A percentile compares a stretch with the other conserved stretches of the same genome.
phyloP scores from a whole-genome alignment of 1,140 invertebrate genomes.

The Dendrolimus kikuchii region DNA sequence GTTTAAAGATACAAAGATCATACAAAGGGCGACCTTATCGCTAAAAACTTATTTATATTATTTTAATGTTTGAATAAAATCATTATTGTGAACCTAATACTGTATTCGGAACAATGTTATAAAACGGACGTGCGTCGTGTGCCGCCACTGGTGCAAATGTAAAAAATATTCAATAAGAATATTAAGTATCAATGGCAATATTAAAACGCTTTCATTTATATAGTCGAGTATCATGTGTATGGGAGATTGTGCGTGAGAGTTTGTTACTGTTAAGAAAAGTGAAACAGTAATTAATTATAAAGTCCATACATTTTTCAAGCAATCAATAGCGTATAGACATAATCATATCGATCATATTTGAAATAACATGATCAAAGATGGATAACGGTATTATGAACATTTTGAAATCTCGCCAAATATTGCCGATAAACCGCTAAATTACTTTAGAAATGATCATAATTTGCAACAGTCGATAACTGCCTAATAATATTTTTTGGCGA shows the following conservation, averaged over 20 bases:
- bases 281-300: slow-evolving; percentile 6
- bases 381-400: too few relatives aligned
- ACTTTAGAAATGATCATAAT: too few relatives aligned
- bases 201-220: slow-evolving; percentile 16
- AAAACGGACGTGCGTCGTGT: slow-evolving; percentile 58
- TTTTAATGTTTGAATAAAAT: too few relatives aligned
- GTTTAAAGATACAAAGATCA: too few relatives aligned
- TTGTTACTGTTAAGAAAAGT: slow-evolving; percentile 10
- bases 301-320: background rate
- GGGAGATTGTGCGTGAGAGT: slow-evolving; percentile 7
- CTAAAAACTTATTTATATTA: too few relatives aligned
- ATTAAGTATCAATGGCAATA: slow-evolving; percentile 15
- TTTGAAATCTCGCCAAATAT: too few relatives aligned
- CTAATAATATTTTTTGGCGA: slow-evolving; percentile 8
- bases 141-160: slow-evolving; percentile 34
- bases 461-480: too few relatives aligned
- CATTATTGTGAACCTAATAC: too few relatives aligned
- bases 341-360: background rate
- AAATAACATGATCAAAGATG: slow-evolving; percentile 5
- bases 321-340: background rate
- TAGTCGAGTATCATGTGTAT: background rate
- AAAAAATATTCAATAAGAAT: slow-evolving; percentile 24
- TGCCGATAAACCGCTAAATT: too few relatives aligned
- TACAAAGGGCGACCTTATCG: too few relatives aligned
- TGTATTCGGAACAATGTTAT: background rate